phyloP scores from a whole-genome alignment of 2,113 vertebrate genomes.

The Pardalotus punctatus region DNA sequence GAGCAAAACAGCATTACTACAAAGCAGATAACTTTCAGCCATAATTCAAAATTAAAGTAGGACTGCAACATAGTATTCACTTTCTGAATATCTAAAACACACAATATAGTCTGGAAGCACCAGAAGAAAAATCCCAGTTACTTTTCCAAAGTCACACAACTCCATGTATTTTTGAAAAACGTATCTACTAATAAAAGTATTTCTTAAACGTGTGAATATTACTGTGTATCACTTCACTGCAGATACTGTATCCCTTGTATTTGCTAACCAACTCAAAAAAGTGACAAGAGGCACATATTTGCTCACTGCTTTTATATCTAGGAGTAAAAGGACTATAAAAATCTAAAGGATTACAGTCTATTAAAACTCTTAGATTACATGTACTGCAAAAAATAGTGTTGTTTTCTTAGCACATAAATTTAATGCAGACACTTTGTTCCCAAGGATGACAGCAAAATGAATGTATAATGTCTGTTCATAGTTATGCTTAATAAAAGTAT shows the following conservation, averaged over 20 bases:
- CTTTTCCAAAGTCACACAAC: not conserved
- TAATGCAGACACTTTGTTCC: not conserved
- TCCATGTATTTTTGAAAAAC: not conserved
- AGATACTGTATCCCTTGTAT: not conserved
- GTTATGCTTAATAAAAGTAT: not conserved
- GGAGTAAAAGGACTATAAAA: not conserved
- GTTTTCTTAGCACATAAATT: not conserved
- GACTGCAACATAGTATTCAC: not conserved
- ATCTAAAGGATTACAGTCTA: not conserved
- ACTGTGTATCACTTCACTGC: not conserved
- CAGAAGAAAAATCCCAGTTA: not conserved
- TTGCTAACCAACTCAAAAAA: not conserved
- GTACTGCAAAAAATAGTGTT: not conserved
- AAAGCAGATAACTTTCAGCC: not conserved
- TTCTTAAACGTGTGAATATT: not conserved
- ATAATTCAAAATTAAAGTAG: not conserved
- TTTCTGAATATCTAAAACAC: not conserved
- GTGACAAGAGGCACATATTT: not conserved
- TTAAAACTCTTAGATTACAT: not conserved
- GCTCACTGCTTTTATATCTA: not conserved
- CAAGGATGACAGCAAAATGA: not conserved
- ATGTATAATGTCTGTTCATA: not conserved
- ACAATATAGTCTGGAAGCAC: not conserved
- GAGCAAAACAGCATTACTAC: not conserved
- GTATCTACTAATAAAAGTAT: not conserved